A percentile compares a stretch with the other conserved stretches of the same genome.
phyloP scores from a whole-genome alignment of 2,113 vertebrate species.

The Alethe castanea region DNA sequence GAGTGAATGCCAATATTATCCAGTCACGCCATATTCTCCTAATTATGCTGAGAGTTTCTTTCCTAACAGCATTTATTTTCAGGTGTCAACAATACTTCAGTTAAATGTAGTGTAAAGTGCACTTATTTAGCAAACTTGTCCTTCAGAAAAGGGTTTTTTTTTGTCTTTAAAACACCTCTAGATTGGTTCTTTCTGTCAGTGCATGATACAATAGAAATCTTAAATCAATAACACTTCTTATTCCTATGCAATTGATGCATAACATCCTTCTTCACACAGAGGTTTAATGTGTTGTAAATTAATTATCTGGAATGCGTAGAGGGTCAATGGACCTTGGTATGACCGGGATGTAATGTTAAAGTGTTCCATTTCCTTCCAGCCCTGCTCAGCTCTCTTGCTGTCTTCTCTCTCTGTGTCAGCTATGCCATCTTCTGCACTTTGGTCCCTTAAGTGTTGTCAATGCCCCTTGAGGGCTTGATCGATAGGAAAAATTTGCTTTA shows the following conservation, averaged over 20 bases:
- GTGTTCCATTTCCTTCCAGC: constrained; percentile 67
- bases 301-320: constrained; percentile 81
- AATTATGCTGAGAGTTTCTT: constrained; percentile 33
- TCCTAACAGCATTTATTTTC: background rate
- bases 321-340: constrained; percentile 83
- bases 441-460: constrained; percentile 62
- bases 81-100: constrained; percentile 5
- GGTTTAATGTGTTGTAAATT: constrained; percentile 88
- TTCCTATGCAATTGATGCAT: constrained; percentile 72
- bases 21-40: constrained; percentile 17
- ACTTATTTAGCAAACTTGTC: constrained; percentile 54
- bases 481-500: constrained; percentile 66
- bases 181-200: constrained; percentile 39
- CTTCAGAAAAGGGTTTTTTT: constrained; percentile 49
- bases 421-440: constrained; percentile 44
- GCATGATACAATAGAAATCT: constrained; percentile 52
- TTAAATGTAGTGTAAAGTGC: constrained; percentile 40
- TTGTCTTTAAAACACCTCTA: background rate
- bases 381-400: constrained; percentile 17
- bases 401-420: constrained; percentile 10
- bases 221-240: constrained; percentile 76
- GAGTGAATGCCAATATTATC: constrained; percentile 66
- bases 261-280: constrained; percentile 77
- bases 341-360: constrained; percentile 66
- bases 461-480: constrained; percentile 68